phyloP scores from a whole-genome alignment of 2,113 vertebrate species.

The Sprattus sprattus region DNA sequence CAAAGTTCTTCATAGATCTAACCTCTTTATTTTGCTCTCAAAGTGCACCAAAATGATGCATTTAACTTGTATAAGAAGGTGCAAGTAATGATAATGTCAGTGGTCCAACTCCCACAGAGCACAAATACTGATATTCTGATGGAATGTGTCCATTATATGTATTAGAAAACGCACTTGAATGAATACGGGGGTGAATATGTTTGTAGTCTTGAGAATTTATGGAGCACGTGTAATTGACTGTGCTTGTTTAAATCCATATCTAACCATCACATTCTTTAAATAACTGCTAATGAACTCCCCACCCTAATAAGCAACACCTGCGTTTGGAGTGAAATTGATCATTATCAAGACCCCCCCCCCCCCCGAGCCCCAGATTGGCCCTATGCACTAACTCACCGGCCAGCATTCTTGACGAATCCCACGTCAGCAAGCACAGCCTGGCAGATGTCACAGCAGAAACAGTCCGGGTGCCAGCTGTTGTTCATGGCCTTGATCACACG shows the following conservation, averaged over 20 bases:
- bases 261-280: background rate
- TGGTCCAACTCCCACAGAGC: background rate
- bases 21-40: too few species aligned
- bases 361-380: background rate
- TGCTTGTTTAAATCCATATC: too few species aligned
- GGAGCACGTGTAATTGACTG: background rate
- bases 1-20: too few species aligned
- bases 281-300: background rate
- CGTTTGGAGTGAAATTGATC: background rate
- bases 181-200: background rate
- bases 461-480: slow-evolving; percentile 98
- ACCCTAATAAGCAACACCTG: background rate
- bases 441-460: slow-evolving; percentile 96
- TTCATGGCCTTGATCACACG: slow-evolving; percentile 99
- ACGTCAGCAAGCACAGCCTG: slow-evolving; percentile 90
- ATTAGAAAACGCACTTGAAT: background rate
- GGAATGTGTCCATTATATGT: background rate
- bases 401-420: slow-evolving; percentile 98
- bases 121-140: background rate
- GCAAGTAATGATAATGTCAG: too few species aligned
- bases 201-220: background rate
- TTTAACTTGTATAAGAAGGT: too few species aligned
- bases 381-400: slow-evolving; percentile 76
- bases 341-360: background rate
- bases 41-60: background rate